Evolutionary conservation across 1,140 invertebrate genomes (phyloP), one percentile per base, ranked within the genome.

Genomic region (Platyscapa corneri): DNA sequence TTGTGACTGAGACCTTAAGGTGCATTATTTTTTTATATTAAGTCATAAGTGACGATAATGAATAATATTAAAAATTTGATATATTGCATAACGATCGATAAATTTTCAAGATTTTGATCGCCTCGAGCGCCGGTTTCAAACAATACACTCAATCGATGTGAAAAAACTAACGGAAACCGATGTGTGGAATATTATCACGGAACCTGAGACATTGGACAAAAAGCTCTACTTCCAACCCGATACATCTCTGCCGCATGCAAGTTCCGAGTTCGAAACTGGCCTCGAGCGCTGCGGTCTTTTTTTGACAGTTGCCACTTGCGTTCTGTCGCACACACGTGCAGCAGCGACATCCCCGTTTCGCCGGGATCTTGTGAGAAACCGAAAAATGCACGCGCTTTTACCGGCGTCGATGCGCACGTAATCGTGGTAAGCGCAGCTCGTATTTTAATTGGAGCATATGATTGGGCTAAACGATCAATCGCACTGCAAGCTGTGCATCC

Each of bases 301-400:
- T 77, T 67, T 42, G 82, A 83, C 82, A 77, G 74, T 14, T 83
- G 82, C 77, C 82, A 49, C 49, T 12, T 65, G 39, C 14, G 3
- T 32, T 37, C 7, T 56, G 27, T 39, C 65, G 20, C 30, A n/a
- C 27, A 6, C 65, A 53, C 32, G 34, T 60, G 53, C 23, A 39
- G 2, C n/a, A 14, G 18, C 42, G 7, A 46, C 42, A 34, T 6
- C 34, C 0, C 20, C 27, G 8, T 18, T 2, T 27, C 14, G 23
- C 14, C 5, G 23, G 2, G 23, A 27, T 27, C 18, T 20, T 23
- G 10, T 23, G 3, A 23, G 56, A 60, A 27, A 60, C 10, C 56
- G 23, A 5, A 27, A 27, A 60, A 60, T 60, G 56, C 27, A 60
- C 5, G 56, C 56, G 3, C 5, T 60, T 6, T 1, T 60, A 23